phyloP scores from a whole-genome alignment of 2,797 vertebrate genomes.

The Acridotheres tristis region DNA sequence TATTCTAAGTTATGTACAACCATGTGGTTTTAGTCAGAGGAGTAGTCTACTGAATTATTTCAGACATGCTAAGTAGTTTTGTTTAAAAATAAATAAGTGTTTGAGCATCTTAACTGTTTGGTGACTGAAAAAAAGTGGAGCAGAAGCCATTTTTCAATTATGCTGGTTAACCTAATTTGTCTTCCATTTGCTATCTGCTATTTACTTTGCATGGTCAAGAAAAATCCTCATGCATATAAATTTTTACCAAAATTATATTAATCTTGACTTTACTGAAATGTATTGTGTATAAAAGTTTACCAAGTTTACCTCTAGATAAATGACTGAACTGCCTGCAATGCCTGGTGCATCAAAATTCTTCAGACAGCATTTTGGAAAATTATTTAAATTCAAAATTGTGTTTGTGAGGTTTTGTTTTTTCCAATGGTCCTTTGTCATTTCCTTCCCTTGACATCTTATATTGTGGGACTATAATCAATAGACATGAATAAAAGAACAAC shows the following conservation, averaged over 20 bases:
- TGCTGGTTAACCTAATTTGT: not conserved
- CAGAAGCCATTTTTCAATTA: not conserved
- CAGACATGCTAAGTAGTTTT: not conserved
- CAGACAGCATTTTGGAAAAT: not conserved
- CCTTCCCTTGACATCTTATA: not conserved
- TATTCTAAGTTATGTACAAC: not conserved
- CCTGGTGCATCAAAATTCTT: not conserved
- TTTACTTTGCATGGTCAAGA: not conserved
- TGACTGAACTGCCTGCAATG: not conserved
- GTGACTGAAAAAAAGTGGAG: not conserved
- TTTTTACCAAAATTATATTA: not conserved
- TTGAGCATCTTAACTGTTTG: not conserved
- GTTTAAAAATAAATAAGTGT: not conserved
- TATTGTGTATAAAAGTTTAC: not conserved
- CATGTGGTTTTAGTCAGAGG: not conserved
- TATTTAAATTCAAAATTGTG: not conserved
- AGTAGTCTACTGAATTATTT: not conserved
- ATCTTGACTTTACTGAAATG: not conserved
- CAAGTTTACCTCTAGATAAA: not conserved
- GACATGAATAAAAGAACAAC: conserved; percentile 29
- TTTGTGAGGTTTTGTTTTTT: not conserved
- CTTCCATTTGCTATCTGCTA: not conserved
- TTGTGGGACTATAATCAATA: conserved; percentile 15
- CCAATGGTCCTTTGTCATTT: not conserved
- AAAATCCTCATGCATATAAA: not conserved